phyloP scores from a whole-genome alignment of 2,797 vertebrate genomes.

The Rallus crepitans region DNA sequence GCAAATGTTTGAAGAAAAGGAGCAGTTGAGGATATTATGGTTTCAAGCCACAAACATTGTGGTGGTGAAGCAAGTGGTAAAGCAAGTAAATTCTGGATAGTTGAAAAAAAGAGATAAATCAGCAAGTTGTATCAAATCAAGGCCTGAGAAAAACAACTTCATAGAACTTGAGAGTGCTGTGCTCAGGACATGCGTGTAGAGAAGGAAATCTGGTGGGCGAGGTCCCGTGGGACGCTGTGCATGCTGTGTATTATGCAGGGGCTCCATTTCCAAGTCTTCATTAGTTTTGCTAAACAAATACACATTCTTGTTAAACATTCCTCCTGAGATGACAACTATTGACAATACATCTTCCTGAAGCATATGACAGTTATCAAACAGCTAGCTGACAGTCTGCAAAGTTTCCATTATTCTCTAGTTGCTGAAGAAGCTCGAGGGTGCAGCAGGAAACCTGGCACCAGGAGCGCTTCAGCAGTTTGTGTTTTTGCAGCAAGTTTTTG shows the following conservation, averaged over 20 bases:
- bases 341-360: constrained; percentile 28
- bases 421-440: not conserved
- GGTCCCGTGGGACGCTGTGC: not conserved
- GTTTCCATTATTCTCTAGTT: not conserved
- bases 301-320: not conserved
- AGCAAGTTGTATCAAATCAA: constrained; percentile 1
- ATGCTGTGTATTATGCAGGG: not conserved
- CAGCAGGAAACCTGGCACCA: not conserved
- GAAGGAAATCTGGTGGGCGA: not conserved
- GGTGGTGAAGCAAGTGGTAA: not conserved
- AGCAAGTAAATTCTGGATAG: not conserved
- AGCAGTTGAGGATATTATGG: not conserved
- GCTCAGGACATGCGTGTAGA: accelerated
- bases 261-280: not conserved
- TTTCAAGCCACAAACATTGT: constrained; percentile 13
- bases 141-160: constrained; percentile 29
- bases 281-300: constrained; percentile 33
- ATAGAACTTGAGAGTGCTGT: not conserved
- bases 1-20: constrained; percentile 31
- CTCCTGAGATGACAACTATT: not conserved
- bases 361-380: not conserved
- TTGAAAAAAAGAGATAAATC: not conserved
- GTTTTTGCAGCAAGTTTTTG: not conserved
- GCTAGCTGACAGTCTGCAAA: not conserved
- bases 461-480: not conserved